phyloP scores from a whole-genome alignment of 2,888 invertebrate species.

The Euplexia lucipara region DNA sequence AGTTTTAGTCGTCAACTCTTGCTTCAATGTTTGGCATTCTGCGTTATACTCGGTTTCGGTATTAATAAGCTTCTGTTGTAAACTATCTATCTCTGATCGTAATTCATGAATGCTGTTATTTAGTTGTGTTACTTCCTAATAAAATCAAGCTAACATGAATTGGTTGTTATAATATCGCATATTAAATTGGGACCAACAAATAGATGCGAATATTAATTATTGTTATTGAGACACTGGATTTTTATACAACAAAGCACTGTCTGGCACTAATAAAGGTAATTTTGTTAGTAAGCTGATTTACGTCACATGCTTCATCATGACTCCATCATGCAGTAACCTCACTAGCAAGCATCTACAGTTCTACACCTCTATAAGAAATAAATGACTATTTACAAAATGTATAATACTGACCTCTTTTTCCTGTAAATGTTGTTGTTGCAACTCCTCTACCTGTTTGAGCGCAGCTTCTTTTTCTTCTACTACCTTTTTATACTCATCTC shows the following conservation, averaged over 20 bases:
- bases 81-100: conserved; percentile 74
- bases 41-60: conserved; percentile 69
- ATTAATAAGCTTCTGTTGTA: conserved; percentile 74
- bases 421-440: conserved; percentile 78
- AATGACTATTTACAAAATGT: conserved; percentile 17
- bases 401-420: conserved; percentile 85
- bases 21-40: conserved; percentile 72
- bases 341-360: conserved; percentile 45
- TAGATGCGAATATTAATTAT: neutral
- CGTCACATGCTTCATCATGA: conserved; percentile 17
- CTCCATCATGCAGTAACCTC: conserved; percentile 42
- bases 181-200: conserved; percentile 8
- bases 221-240: conserved; percentile 15
- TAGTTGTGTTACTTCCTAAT: conserved; percentile 78
- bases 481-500: conserved; percentile 83
- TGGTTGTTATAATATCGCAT: conserved; percentile 18
- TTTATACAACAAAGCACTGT: conserved; percentile 29
- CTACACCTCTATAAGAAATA: conserved; percentile 30
- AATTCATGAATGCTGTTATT: conserved; percentile 73
- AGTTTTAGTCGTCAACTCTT: conserved; percentile 70
- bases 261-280: conserved; percentile 4
- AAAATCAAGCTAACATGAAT: conserved; percentile 63
- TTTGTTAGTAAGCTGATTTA: conserved; percentile 29
- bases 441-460: conserved; percentile 77
- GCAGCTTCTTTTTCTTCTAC: conserved; percentile 83